Evolutionary conservation across 2,113 vertebrate genomes (phyloP), one percentile per base, ranked within the genome.

Genomic region (Marcusenius ussheri): DNA sequence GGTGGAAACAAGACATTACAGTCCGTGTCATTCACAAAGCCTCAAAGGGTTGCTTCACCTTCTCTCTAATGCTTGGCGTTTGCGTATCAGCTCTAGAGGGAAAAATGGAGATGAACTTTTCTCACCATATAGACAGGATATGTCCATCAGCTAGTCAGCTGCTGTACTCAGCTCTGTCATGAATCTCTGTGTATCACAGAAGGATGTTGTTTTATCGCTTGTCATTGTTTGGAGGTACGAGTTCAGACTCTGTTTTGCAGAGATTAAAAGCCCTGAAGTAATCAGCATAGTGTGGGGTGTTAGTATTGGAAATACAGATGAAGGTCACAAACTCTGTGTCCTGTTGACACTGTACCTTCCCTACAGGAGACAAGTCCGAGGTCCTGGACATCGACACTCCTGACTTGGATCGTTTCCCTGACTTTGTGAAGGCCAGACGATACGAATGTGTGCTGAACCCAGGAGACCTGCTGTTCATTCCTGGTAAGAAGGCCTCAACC

Each of bases 381-480:
- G 97, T 99, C 45, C 92, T 99, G 91, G 96, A 99, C 92, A 95
- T 99, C 39, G 97, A 99, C 88, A 94, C 93, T n/a, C 97, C 98
- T 58, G 97, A 99, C 90, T 90, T 97, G 90, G 92, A 95, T 89
- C 96, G 92, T 90, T 99, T 97, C 66, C 98, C 98, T 1, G 95
- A 98, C n/a, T 99, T 99, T 95, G 93, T 96, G 83, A 98, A 95
- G 93, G 98, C 98, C 10, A 95, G 92, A 91, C 93, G 96, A 84
- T 96, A 97, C 70, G 96, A 99, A 45, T 99, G 97, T 90, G 91
- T 95, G 88, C 94, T 99, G 90, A 95, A 98, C 92, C 96, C 97
- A 87, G 98, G 98, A 90, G 98, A 99, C 94, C 93, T 98, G n/a
- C 96, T 99, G 27, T 99, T 98, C 90, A 99, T 99, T 93, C 98